Evolutionary conservation across 1,140 invertebrate species (phyloP), one percentile per base, ranked within the genome.

Genomic region (Trichoplusia ni): DNA sequence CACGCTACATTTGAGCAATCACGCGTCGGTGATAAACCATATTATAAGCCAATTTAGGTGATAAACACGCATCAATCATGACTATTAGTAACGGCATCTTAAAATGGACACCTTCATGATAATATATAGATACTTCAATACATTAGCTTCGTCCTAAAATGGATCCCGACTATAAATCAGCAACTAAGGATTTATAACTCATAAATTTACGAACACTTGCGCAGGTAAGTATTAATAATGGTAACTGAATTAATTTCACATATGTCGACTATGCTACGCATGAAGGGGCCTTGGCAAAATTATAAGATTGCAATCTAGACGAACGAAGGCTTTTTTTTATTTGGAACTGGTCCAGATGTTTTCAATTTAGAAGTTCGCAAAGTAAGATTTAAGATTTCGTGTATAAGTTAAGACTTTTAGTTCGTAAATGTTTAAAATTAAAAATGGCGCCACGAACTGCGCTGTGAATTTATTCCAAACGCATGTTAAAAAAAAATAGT

Each of bases 111-210:
- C 29, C 1, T n/a, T n/a, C 9, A 2, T 33, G 8, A n/a, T 4
- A 33, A n/a, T 33, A 31, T 31, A 0, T 18, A 7, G 16, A 19
- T 18, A 40, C 5, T 19, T n/a, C 9, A n/a, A 9, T 42, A 19
- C 38, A 8, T n/a, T n/a, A 23, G 40, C 11, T 14, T n/a, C 33
- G 8, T 21, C 18, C 60, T 51, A 59, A 69, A 71, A 75, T 64
- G 62, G 53, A 74, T 69, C 37, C 23, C 40, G 11, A 11, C 46
- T 40, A 64, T 76, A 76, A 76, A 76, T 76, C 71, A 76, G 56
- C 11, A 37, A 13, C 21, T 21, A 46, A 60, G 59, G 66, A 69
- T 73, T 71, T 69, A 29, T 37, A 42, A 29, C 49, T 21, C 13
- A 42, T 42, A 58, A 58, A 58, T 58, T 44, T 9, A 23, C 14